A percentile compares a stretch with the other conserved stretches of the same genome.
Evolutionary conservation across 2,888 invertebrate species (phyloP).

Genomic region (Leptinotarsa rubiginosa): DNA sequence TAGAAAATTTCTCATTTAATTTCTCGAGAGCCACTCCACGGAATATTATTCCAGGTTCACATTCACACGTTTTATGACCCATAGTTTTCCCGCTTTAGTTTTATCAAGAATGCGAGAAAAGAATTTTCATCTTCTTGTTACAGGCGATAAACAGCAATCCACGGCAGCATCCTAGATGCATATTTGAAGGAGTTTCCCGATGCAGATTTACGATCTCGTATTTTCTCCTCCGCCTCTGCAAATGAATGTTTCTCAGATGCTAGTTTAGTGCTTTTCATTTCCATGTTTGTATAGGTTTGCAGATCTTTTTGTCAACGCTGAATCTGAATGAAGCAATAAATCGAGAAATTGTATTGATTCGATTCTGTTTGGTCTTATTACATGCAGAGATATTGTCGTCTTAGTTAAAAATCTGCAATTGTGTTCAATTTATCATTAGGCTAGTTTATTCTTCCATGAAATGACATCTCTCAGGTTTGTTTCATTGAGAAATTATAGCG

Average conservation of each 20-base stretch:
- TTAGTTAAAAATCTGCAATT: no score
- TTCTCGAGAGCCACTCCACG: background rate
- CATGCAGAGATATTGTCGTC: no score
- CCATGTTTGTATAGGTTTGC: no score
- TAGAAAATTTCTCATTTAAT: conserved; percentile 6
- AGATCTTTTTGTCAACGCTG: no score
- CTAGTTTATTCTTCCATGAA: no score
- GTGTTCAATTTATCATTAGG: no score
- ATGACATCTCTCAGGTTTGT: no score
- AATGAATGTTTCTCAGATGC: background rate
- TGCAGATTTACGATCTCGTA: conserved; percentile 5
- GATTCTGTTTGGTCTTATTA: no score
- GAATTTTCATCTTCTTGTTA: conserved; percentile 3
- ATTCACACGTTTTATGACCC: conserved; percentile 9
- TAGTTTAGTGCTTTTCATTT: background rate
- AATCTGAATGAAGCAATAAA: no score
- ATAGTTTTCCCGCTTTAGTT: conserved; percentile 5
- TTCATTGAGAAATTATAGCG: no score
- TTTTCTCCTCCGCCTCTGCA: background rate
- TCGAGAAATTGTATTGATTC: no score
- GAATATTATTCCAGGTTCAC: background rate
- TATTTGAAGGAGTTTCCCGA: background rate
- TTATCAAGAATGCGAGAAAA: background rate
- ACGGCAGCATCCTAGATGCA: background rate
- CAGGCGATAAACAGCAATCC: conserved; percentile 1